phyloP scores from a whole-genome alignment of 2,888 invertebrate genomes.

The Mactromeris polynyma region DNA sequence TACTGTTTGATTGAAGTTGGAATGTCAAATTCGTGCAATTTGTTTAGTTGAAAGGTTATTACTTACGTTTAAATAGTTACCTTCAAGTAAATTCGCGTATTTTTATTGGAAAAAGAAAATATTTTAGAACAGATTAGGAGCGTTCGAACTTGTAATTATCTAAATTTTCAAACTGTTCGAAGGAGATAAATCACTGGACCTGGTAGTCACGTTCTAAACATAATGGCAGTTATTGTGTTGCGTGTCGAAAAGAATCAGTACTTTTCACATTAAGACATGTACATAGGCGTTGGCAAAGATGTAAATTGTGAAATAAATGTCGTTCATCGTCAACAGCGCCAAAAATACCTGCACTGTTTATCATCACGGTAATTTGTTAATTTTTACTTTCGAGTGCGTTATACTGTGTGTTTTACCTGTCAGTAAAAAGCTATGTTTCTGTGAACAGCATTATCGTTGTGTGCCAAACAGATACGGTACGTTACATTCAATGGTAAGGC shows the following conservation, averaged over 20 bases:
- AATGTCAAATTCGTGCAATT: too few species aligned
- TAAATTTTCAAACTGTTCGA: too few species aligned
- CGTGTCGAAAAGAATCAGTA: neutral
- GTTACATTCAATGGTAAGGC: neutral
- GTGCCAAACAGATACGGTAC: neutral
- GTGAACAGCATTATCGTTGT: neutral
- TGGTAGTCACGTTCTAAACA: neutral
- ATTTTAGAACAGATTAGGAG: too few species aligned
- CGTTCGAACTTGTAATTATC: too few species aligned
- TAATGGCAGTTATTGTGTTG: neutral
- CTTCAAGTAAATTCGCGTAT: too few species aligned
- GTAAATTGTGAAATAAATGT: neutral
- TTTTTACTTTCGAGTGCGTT: neutral
- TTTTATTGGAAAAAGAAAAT: too few species aligned
- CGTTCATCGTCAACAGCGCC: neutral
- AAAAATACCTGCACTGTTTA: neutral
- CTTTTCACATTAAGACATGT: neutral
- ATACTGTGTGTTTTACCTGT: neutral
- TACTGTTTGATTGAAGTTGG: too few species aligned
- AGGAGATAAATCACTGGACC: neutral
- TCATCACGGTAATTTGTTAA: constrained; percentile 6
- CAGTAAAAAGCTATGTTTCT: neutral
- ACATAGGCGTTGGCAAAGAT: neutral
- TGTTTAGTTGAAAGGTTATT: too few species aligned
- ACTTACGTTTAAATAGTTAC: too few species aligned